Percentiles rank a stretch among this genome's conserved stretches.
phyloP scores from a whole-genome alignment of 2,888 invertebrate species.

The Allophyes oxyacanthae region DNA sequence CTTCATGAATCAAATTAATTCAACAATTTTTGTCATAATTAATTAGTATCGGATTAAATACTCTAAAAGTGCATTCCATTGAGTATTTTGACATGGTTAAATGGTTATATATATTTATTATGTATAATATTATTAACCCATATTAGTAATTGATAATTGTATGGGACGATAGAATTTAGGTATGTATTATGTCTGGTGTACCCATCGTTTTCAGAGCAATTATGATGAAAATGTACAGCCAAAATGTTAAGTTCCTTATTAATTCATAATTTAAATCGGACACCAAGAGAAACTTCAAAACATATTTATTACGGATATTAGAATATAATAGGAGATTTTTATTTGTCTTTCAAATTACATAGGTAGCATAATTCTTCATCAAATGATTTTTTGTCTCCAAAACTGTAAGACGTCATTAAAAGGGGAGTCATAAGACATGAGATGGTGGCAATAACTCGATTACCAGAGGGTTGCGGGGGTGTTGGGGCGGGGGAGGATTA shows the following conservation, averaged over 20 bases:
- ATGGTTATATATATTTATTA: no score
- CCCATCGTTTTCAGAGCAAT: no score
- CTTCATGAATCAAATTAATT: constrained; percentile 43
- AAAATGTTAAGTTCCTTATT: no score
- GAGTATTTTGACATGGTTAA: constrained; percentile 15
- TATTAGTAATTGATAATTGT: constrained; percentile 33
- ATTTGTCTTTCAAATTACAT: no score
- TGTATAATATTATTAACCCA: no score
- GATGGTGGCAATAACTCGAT: constrained; percentile 86
- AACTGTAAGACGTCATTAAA: constrained; percentile 64
- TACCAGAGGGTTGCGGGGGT: constrained; percentile 67
- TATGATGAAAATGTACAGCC: no score
- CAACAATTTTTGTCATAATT: constrained; percentile 35
- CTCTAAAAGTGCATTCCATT: constrained; percentile 33
- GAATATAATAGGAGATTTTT: no score
- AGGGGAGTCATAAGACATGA: constrained; percentile 77
- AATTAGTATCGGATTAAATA: constrained; percentile 36
- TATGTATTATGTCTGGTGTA: no score
- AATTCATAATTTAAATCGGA: no score
- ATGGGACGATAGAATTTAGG: constrained; percentile 9
- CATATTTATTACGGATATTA: no score
- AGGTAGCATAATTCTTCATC: no score
- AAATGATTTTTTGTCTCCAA: constrained; percentile 50
- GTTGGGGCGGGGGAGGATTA: constrained; percentile 74
- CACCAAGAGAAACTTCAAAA: no score